Evolutionary conservation across 2,888 invertebrate species (phyloP), one percentile per base, ranked within the genome.

Genomic region (Stenodera caucasica): DNA sequence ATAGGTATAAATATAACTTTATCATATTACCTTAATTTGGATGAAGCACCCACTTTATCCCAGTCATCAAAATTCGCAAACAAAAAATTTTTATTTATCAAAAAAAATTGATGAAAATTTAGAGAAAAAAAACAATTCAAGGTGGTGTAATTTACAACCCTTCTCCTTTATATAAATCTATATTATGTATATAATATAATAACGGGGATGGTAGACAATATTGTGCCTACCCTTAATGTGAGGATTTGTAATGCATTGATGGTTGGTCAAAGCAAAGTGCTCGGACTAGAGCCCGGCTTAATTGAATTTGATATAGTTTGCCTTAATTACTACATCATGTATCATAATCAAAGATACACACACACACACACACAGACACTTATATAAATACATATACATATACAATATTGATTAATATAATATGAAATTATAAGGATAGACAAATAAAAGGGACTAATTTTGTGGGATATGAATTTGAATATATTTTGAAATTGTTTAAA

Each of bases 221-320:
- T 21, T 32, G 26, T 14, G 45, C 14, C 50, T 45, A 49, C 23
- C 18, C 63, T 62, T 75, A 72, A 74, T 72, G 71, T 74, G 70
- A 70, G 73, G 73, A 75, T 75, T 73, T 73, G 73, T 73, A 71
- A 71, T 74, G 74, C 74, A 72, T 70, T 73, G 72, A 70, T 69
- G 70, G 75, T 69, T 70, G 75, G 75, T 74, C 75, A 75, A 75
- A 75, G 75, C 73, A 71, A 71, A 72, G 40, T 67, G 70, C 67
- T 66, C 64, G 70, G 69, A 68, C 70, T 70, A 66, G 72, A 70
- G 72, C 66, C 53, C 63, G 69, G 69, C 70, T 71, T 75, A 76
- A 77, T 77, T 73, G 72, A 75, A 77, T 76, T 77, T 74, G 70
- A 74, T 75, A 75, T 75, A 75, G 75, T 77, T 77, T 75, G 74